Evolutionary conservation across 2,888 invertebrate species (phyloP), one percentile per base, ranked within the genome.

Genomic region (Galerucella nymphaeae): DNA sequence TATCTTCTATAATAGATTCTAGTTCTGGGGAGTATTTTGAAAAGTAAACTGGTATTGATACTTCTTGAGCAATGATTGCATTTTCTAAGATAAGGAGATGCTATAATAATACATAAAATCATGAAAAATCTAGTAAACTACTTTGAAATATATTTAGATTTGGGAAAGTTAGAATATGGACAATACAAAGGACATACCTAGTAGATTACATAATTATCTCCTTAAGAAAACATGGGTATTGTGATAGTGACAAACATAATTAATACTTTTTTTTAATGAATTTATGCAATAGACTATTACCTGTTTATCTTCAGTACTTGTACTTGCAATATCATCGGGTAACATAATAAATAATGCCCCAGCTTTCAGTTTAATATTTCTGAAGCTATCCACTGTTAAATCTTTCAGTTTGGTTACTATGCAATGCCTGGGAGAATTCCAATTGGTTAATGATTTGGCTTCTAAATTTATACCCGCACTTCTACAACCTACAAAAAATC

Each of bases 401-500:
- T 96, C 96, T 80, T 93, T 91, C 42, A 96, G 88, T 83, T 92
- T 91, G 3, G 95, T 91, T 16, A 97, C 90, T 2, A 97, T 93
- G 85, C 97, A 97, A 85, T 96, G 95, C 58, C 97, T 91, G n/a
- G 94, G 93, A 16, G 95, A 94, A 82, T 93, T 92, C 93, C 95
- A 96, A 38, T 94, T 92, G 67, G 92, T 91, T 4, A 96, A 86
- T 0, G 96, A 95, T 78, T 95, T 92, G 10, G 96, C 97, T 88
- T 98, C 97, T 79, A 97, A 88, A 80, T 96, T 96, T 79, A 98
- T 90, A 18, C 93, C 90, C 16, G 96, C 92, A 83, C 92, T 93
- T 77, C 96, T 92, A 84, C 96, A 96, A 78, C 97, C 97, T 96
- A 77, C 72, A 75, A 75, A 41, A 55, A 10, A 74, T 74, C 8